Base-by-base conservation (phyloP, 1,140 invertebrate species). In the Apis florea region DNA sequence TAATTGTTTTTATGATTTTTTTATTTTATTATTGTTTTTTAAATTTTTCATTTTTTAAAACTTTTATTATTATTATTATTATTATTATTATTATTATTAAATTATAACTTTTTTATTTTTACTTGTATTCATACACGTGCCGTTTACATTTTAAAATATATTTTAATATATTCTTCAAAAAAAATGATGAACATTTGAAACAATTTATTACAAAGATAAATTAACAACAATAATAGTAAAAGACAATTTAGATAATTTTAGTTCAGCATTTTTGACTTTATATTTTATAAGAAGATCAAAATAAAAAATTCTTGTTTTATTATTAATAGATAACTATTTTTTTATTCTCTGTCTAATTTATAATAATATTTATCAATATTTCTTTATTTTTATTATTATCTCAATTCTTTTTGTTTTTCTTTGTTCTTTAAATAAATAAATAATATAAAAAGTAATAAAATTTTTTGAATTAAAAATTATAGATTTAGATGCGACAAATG, bases 201-300 rank as follows among this genome's bases (percentile, higher is more conserved):
- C 2, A 40, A 21, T 21, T 66, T 31, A 26, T 66, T 47, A 47
- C 4, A 47, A 21, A 68, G 12, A 67, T 51, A 68, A 68, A 68
- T 68, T 47, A 24, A 51, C 47, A 21, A 66, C 31, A 49, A 49
- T 15, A 13, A n/a, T n/a, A 9, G n/a, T 15, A n/a, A 24, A 68
- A 68, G 47, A 2, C 21, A 68, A n/a, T 68, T 68, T 17, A 51
- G 47, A 68, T 68, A 68, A 49, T 24, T 68, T n/a, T 51, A 68
- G 40, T 51, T 68, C 21, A 68, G 6, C 1, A 9, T 68, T n/a
- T 47, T 68, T 51, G 66, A 68, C 21, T 24, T 68, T 68, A 47
- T n/a, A 68, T n/a, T 68, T 13, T 67, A 12, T 0, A 5, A 47
- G 24, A 49, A 24, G 13, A 68, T 13, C 11, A 21, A 67, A 40